Conservation (phyloP, 2,888 invertebrate species). For the Heliconius sara region DNA sequence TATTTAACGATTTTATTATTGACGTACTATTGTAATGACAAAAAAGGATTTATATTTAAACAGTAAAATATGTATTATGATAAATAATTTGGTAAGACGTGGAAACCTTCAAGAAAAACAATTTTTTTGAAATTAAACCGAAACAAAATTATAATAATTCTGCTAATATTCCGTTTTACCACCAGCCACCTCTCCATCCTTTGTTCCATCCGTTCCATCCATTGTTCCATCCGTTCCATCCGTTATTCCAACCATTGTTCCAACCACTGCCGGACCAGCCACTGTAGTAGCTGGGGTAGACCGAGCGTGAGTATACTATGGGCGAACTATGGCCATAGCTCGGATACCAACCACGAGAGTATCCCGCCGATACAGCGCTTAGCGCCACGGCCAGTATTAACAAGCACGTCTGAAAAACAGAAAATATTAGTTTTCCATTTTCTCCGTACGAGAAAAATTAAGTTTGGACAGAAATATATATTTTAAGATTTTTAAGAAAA, state of each 20-base stretch:
- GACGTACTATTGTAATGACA: background rate
- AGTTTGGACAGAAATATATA: background rate
- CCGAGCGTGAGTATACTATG: constrained; percentile 42
- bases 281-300: constrained; percentile 49
- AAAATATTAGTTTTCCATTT: background rate
- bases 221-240: constrained; percentile 43
- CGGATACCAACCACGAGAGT: constrained; percentile 51
- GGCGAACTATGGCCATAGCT: constrained; percentile 35
- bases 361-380: constrained; percentile 59
- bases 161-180: constrained; percentile 1
- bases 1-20: background rate
- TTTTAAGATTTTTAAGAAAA: background rate
- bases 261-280: constrained; percentile 52
- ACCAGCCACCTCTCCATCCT: constrained; percentile 45
- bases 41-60: background rate
- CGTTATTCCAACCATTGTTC: constrained; percentile 42
- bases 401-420: constrained; percentile 54
- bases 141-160: constrained; percentile 8
- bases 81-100: no score
- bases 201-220: constrained; percentile 45
- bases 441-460: background rate
- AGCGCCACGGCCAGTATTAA: constrained; percentile 52
- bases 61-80: background rate
- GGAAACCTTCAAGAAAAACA: background rate
- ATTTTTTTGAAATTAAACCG: background rate